phyloP scores from a whole-genome alignment of 2,888 invertebrate genomes.

The Himalopsyche tibetana region DNA sequence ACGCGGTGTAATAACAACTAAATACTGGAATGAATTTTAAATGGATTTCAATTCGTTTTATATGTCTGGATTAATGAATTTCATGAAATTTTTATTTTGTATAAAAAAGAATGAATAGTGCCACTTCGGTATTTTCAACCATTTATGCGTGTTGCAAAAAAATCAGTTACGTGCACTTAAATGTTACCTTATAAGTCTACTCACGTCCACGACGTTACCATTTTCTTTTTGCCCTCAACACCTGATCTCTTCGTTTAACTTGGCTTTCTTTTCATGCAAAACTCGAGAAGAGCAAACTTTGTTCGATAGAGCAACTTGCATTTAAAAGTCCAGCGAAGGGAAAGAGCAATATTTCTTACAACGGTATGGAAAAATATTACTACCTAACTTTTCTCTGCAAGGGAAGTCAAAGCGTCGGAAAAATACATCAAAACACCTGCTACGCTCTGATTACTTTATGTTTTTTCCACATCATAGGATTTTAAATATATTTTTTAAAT shows the following conservation, averaged over 20 bases:
- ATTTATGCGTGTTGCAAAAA: not conserved
- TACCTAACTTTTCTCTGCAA: not conserved
- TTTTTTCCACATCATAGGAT: no score
- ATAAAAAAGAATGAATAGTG: not conserved
- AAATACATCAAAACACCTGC: conserved; percentile 2
- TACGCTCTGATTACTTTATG: not conserved
- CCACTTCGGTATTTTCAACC: not conserved
- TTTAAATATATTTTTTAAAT: no score
- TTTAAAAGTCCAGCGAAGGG: not conserved
- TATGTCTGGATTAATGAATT: no score
- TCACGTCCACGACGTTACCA: conserved; percentile 31
- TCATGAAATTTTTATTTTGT: not conserved
- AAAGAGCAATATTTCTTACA: conserved; percentile 22
- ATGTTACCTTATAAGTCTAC: not conserved
- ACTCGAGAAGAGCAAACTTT: not conserved
- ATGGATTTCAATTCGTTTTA: no score
- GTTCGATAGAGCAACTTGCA: conserved; percentile 28
- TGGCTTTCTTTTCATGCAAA: not conserved
- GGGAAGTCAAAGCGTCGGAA: not conserved
- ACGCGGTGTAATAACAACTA: no score
- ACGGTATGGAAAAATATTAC: not conserved
- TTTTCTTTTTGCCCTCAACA: not conserved
- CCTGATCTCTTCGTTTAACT: not conserved
- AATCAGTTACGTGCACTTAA: not conserved
- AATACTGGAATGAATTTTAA: no score